Percentiles rank a stretch among this genome's conserved stretches.
phyloP scores from a whole-genome alignment of 2,113 vertebrate genomes.

The Indri indri region DNA sequence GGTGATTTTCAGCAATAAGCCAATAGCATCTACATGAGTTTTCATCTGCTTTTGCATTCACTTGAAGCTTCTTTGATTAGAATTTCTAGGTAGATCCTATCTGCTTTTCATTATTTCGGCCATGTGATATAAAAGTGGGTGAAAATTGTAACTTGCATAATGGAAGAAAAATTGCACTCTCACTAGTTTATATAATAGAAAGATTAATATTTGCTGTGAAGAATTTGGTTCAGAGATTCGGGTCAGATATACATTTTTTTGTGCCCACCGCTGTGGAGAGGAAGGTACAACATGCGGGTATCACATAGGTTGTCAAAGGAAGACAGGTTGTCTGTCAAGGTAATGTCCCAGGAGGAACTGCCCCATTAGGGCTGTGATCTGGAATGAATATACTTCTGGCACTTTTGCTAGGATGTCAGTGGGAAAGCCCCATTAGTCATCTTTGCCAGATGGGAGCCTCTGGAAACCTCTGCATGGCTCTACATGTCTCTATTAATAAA shows the following conservation, averaged over 20 bases:
- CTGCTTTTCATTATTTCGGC: not conserved
- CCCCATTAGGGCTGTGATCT: slow-evolving; percentile 30
- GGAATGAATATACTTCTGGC: slow-evolving; percentile 42
- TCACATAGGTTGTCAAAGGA: not conserved
- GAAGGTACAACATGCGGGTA: not conserved
- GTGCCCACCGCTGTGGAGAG: not conserved
- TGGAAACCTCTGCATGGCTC: slow-evolving; percentile 1
- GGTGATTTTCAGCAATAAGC: not conserved
- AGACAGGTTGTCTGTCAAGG: not conserved
- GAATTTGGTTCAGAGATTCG: not conserved
- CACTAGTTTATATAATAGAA: not conserved
- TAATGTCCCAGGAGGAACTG: not conserved
- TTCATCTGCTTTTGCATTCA: not conserved
- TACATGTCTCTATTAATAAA: slow-evolving; percentile 52
- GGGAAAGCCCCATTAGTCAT: slow-evolving; percentile 75
- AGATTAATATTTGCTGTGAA: not conserved
- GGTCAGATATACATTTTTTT: not conserved
- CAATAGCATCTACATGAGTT: not conserved
- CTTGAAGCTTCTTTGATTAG: not conserved
- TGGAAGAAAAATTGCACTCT: not conserved
- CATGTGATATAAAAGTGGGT: not conserved
- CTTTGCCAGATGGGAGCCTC: slow-evolving; percentile 50
- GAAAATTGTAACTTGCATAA: not conserved
- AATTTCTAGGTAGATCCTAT: not conserved
- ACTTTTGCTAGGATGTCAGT: slow-evolving; percentile 52